These are phyloP conservation scores for Scyliorhinus canicula DNA, from an alignment of 2,797 vertebrate species.

Conservation along the genomic window DNA sequence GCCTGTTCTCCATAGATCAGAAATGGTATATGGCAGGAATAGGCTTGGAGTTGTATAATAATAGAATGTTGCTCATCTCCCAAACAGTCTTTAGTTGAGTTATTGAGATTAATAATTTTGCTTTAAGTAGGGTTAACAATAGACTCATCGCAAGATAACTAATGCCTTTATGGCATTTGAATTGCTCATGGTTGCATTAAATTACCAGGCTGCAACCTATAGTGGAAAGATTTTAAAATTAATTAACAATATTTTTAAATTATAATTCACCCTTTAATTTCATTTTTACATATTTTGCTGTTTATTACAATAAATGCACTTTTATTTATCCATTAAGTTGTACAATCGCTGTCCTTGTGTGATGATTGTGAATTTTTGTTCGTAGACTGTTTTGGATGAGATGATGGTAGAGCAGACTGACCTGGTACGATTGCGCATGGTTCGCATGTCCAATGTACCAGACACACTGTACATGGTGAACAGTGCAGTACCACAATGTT, in stretches of 20 bases:
- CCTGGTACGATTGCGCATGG: constrained; percentile 88
- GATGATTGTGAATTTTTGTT: constrained; percentile 25
- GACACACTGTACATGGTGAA: constrained; percentile 98
- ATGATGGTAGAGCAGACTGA: constrained; percentile 99
- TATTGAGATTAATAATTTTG: not conserved
- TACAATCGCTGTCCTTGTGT: not conserved
- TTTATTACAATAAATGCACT: not conserved
- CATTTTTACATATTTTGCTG: not conserved
- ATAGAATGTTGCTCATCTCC: not conserved
- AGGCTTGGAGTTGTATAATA: not conserved
- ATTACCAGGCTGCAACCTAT: not conserved
- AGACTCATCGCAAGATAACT: not conserved
- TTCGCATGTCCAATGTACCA: constrained; percentile 96
- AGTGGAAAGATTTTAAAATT: not conserved
- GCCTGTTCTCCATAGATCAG: not conserved
- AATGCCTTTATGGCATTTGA: not conserved
- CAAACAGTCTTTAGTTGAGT: not conserved
- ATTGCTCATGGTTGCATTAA: not conserved
- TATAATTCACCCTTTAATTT: not conserved
- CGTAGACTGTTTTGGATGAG: constrained; percentile 86
- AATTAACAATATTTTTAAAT: not conserved
- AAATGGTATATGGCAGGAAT: not conserved
- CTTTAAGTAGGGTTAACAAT: not conserved
- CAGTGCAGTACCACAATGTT: constrained; percentile 90
- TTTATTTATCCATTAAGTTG: not conserved